phyloP scores from a whole-genome alignment of 35 echinoderm and acorn worm genomes.

The Ptychodera flava region DNA sequence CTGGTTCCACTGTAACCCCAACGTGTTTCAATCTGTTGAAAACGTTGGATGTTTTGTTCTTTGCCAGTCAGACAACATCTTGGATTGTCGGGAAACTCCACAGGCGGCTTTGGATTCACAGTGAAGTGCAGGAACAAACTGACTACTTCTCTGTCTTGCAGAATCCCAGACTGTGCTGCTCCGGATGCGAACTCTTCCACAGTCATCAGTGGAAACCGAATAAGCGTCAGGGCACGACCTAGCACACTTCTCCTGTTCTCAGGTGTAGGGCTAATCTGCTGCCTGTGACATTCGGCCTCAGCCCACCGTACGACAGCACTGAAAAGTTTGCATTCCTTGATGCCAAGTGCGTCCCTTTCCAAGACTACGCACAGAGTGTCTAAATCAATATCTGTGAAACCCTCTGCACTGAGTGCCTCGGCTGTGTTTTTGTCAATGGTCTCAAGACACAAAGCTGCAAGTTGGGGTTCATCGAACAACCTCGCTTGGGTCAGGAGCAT shows the following conservation, averaged over 20 bases:
- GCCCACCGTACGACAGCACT: constrained; percentile 78
- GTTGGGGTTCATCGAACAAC: constrained; percentile 95
- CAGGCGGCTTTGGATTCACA: constrained; percentile 85
- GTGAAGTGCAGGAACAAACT: constrained; percentile 97
- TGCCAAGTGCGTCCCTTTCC: constrained; percentile 90
- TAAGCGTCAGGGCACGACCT: constrained; percentile 69
- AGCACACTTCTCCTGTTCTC: constrained; percentile 83
- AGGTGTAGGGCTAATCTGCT: constrained; percentile 54
- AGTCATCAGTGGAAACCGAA: constrained; percentile 94
- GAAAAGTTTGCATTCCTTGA: constrained; percentile 88
- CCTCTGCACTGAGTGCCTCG: constrained; percentile 77
- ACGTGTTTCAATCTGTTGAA: constrained; percentile 72
- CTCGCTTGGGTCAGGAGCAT: constrained; percentile 91
- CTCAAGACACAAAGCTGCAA: constrained; percentile 86
- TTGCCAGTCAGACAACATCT: constrained; percentile 97
- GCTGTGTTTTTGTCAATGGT: constrained; percentile 94
- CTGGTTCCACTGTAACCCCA: constrained; percentile 98
- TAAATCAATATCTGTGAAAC: constrained; percentile 95
- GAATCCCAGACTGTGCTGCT: constrained; percentile 82
- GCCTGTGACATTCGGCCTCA: constrained; percentile 65
- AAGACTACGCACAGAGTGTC: constrained; percentile 80
- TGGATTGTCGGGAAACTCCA: constrained; percentile 90
- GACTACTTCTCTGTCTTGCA: constrained; percentile 90
- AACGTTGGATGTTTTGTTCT: constrained; percentile 77
- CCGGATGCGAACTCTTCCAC: constrained; percentile 95